phyloP scores from a whole-genome alignment of 2,797 vertebrate genomes.

The Lagocephalus sceleratus region DNA sequence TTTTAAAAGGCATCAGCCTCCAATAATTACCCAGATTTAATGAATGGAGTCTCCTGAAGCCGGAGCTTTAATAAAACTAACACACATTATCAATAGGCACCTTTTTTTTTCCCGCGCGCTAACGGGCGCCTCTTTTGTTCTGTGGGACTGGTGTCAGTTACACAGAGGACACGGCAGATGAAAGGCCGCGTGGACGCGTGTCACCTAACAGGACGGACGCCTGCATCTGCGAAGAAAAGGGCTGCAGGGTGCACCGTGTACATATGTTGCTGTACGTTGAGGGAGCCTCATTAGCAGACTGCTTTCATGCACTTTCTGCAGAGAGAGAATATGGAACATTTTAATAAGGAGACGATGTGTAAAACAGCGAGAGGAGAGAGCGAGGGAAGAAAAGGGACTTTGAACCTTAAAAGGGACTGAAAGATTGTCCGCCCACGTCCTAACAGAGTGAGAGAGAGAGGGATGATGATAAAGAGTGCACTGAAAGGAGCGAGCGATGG shows the following conservation, averaged over 20 bases:
- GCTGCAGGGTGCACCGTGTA: conserved; percentile 16
- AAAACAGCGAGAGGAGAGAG: conserved; percentile 51
- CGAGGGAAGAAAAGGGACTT: conserved; percentile 62
- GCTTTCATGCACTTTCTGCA: conserved; percentile 36
- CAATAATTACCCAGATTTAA: no score
- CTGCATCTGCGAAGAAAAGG: background rate
- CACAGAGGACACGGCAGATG: no score
- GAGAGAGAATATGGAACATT: conserved; percentile 33
- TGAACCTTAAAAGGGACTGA: conserved; percentile 72
- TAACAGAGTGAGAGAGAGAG: conserved; percentile 15
- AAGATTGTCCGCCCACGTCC: conserved; percentile 66
- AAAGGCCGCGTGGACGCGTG: no score
- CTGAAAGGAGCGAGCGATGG: background rate
- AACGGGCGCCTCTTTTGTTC: no score
- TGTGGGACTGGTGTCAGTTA: no score
- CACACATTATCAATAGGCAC: no score
- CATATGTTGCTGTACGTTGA: conserved; percentile 22
- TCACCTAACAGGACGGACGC: background rate
- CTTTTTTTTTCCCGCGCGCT: no score
- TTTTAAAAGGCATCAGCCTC: background rate
- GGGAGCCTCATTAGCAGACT: conserved; percentile 64
- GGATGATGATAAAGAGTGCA: conserved; percentile 3
- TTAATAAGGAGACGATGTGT: conserved; percentile 67
- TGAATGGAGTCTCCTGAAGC: no score
- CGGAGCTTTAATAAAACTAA: no score